Evolutionary conservation across 1,140 invertebrate genomes (phyloP), one percentile per base, ranked within the genome.

Genomic region (Mya arenaria): DNA sequence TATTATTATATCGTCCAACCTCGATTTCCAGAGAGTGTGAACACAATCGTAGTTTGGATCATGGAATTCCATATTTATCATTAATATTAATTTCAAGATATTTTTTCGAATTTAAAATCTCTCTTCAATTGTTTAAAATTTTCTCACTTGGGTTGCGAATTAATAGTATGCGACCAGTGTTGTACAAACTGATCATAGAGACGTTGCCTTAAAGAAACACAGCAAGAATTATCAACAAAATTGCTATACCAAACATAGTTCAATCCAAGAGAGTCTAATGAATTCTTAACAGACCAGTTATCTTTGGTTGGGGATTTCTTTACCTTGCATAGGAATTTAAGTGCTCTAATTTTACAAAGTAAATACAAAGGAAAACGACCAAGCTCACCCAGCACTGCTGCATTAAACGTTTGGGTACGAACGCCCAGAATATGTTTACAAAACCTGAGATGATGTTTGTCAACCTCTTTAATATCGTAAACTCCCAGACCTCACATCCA

Each of bases 401-500:
- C 30, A 75, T 75, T 75, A 28, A 41, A 30, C 4, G 55, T 62
- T 62, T 75, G 72, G 10, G 39, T 37, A 52, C 48, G 41, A 8
- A 75, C 58, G 5, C 72, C 72, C 10, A 73, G 25, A 17, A 75
- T 41, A 30, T 41, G 15, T 62, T 75, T 75, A 60, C 55, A 62
- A 41, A 60, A 75, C 44, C n/a, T 62, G 4, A 73, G 34, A 73
- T 73, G 69, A 15, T 62, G 36, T 39, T 62, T 75, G 34, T 75
- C 72, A 36, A 73, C 36, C 8, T 28, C 19, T 32, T 52, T 48
- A 41, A 4, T 15, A 6, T 81, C 36, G 60, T 69, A 36, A 60
- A 69, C 19, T 34, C 66, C 78, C 78, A 81, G 2, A 60, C 23
- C 55, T 81, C 78, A 63, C 41, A n/a, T 10, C 78, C 68, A 72